Base-by-base conservation (phyloP, 2,797 vertebrate species). In the Danio tinwini region DNA sequence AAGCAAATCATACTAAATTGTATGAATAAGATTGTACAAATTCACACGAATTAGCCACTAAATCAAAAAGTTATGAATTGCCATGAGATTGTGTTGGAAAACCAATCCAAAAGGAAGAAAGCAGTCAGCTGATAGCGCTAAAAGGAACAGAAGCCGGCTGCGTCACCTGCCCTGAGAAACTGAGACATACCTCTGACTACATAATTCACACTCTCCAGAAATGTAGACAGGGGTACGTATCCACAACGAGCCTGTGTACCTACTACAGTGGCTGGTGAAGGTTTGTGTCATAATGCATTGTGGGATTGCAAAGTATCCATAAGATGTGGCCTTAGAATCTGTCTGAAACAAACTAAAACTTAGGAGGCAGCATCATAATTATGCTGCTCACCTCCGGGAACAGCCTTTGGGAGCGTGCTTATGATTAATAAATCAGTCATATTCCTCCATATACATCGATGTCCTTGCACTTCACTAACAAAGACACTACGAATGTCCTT, bases 391-490 rank as follows among this genome's bases (percentile, higher is more conserved):
- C 39, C 68, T 73, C 53, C 6, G 55, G 19, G 17, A 59, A 49
- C 55, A 61, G 56, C 42, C 58, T 50, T 39, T 37, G 42, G 42
- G 42, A 73, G 42, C 5, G 0, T 73, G 69, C 55, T 58, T 74
- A 50, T 47, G 56, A 62, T 49, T 17, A 74, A 62, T 49, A 74
- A 62, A 62, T 63, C 16, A 61, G 29, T 62, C 16, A 39, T 76
- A 64, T 53, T 39, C 17, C 39, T 80, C 29, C 44, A 39, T 11
- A 5, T 21, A 76, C 59, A 64, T 73, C 50, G 39, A 42, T 56
- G 61, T 65, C 59, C n/a, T 72, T 72, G 81, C 40, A 71, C 67
- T 50, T 45, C 81, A 70, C 74, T 45, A 65, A 58, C 14, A 77
- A 12, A 56, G 13, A 71, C 64, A 42, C 49, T 55, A 58, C 53